Evolutionary conservation across 2,113 vertebrate species (phyloP).

Genomic region (Trachemys scripta): DNA sequence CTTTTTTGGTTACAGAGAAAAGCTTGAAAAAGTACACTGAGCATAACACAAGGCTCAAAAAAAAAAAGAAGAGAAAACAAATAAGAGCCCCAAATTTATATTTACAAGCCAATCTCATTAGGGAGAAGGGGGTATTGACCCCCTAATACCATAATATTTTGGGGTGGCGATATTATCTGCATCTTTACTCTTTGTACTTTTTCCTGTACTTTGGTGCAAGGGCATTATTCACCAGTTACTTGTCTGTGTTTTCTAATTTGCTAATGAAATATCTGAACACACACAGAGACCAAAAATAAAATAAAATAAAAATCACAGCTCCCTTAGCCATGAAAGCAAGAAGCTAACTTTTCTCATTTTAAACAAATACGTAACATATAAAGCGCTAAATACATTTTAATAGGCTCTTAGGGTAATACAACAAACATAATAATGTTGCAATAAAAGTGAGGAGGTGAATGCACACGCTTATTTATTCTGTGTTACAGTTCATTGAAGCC

Average conservation of each 20-base stretch:
- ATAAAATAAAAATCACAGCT: background rate
- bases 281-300: background rate
- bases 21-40: background rate
- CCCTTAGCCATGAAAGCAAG: background rate
- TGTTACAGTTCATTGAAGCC: background rate
- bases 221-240: accelerated
- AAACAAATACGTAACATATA: background rate
- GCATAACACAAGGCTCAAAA: background rate
- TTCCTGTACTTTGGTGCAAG: background rate
- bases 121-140: background rate
- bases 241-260: background rate
- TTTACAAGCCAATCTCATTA: background rate
- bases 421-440: background rate
- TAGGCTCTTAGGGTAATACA: background rate
- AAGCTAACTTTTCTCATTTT: background rate
- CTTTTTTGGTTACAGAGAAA: background rate
- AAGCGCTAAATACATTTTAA: background rate
- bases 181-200: background rate
- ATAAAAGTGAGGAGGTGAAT: background rate
- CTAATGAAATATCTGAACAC: conserved; percentile 5
- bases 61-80: background rate
- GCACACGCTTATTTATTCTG: background rate
- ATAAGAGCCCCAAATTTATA: background rate
- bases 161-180: background rate
- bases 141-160: accelerated